phyloP scores from a whole-genome alignment of 2,888 invertebrate species.

The Liodrosophila aerea region DNA sequence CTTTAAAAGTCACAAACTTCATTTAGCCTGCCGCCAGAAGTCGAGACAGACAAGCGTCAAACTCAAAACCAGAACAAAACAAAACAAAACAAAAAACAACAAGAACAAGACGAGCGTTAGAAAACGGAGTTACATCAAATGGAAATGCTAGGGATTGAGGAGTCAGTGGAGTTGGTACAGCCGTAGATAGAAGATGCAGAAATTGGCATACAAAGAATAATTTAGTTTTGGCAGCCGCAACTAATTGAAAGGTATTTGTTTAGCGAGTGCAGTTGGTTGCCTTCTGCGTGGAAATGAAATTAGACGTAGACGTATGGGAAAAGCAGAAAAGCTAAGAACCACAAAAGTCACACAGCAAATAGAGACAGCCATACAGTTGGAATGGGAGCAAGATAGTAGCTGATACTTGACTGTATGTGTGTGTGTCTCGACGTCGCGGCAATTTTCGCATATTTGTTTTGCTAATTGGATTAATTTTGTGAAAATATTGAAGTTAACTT shows the following conservation, averaged over 20 bases:
- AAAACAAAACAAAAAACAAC: constrained; percentile 1
- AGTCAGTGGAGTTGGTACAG: not conserved
- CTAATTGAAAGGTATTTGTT: constrained; percentile 72
- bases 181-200: constrained; percentile 29
- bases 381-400: not conserved
- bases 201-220: constrained; percentile 60
- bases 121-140: not conserved
- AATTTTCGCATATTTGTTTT: constrained; percentile 57
- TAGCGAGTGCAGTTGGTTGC: constrained; percentile 57
- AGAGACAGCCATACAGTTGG: constrained; percentile 12
- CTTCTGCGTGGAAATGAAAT: constrained; percentile 51
- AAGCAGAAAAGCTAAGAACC: constrained; percentile 34
- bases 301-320: constrained; percentile 30
- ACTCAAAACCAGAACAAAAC: constrained; percentile 33
- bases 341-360: constrained; percentile 48
- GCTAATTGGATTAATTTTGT: constrained; percentile 65
- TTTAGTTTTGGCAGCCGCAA: constrained; percentile 67
- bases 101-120: no score
- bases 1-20: constrained; percentile 53
- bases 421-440: constrained; percentile 19
- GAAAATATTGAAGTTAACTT: constrained; percentile 57
- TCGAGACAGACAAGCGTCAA: constrained; percentile 46
- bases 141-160: not conserved
- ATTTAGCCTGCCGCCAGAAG: constrained; percentile 44
- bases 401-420: not conserved